These are phyloP conservation scores for Psittacula cyanocephala DNA, from an alignment of 2,113 vertebrate species.

Conservation along the genomic window DNA sequence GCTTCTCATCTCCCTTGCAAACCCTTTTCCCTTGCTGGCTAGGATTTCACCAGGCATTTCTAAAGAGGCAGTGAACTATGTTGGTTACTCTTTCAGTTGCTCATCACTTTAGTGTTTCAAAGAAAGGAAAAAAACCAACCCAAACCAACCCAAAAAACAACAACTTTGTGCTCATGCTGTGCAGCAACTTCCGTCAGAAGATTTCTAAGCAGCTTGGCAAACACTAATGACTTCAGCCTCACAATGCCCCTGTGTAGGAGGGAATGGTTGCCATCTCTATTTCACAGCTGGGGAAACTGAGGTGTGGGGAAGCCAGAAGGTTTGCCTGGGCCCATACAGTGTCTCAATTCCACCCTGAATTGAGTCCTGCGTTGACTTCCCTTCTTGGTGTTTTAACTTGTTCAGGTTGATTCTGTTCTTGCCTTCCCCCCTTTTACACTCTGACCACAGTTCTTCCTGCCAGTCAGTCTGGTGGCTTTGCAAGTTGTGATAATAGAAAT, in stretches of 20 bases:
- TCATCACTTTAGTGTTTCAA: background rate
- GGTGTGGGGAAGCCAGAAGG: background rate
- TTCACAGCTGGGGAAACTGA: background rate
- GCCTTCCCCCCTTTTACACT: background rate
- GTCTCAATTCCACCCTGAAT: background rate
- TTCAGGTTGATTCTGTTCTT: background rate
- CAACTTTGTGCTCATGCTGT: background rate
- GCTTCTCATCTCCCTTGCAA: background rate
- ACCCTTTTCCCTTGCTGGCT: background rate
- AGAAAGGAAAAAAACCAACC: background rate
- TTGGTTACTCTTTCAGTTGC: conserved; percentile 17
- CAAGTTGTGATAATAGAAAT: background rate
- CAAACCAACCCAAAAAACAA: background rate
- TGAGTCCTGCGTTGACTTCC: background rate
- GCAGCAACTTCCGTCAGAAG: background rate
- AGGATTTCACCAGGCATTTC: conserved; percentile 9
- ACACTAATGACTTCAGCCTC: background rate
- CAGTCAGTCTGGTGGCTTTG: background rate
- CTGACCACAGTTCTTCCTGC: background rate
- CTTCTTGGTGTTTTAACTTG: background rate
- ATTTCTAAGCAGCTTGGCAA: background rate
- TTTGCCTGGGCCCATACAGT: background rate
- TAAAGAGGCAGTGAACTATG: conserved; percentile 6
- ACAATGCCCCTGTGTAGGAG: background rate
- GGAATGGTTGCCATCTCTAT: background rate